Evolutionary conservation across 2,888 invertebrate genomes (phyloP), one percentile per base, ranked within the genome.

Genomic region (Spodoptera picta): DNA sequence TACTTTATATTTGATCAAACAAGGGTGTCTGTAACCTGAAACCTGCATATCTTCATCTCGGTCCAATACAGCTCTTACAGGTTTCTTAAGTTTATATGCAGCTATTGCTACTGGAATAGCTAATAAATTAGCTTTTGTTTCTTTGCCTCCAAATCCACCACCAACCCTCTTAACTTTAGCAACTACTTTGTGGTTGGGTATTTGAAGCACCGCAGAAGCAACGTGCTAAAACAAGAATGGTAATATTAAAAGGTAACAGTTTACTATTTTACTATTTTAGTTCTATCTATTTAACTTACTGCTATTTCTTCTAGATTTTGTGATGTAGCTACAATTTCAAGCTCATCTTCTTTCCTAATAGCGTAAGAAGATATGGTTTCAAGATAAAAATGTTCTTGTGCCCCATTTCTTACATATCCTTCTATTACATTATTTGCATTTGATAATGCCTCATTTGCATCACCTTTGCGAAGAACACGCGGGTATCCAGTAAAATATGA

Each of bases 61-160:
- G 79, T 98, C 98, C 69, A 98, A 85, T 90, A 97, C 97, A 61
- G 96, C 96, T 68, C 98, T 95, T 0, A 98, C 96, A 7, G 98
- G 97, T 75, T 95, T 95, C 50, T 95, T 95, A 27, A 97, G 88
- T 88, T 97, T 97, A 73, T 95, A 93, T 1, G 98, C 98, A 9
- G 98, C 97, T 4, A 98, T 83, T 3, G 97, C 97, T 11, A 96
- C 96, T 4, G 97, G 96, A 14, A 97, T 80, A 2, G 96, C 96
- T 24, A 97, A 83, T 9, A 96, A 75, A 4, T 91, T 80, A 4
- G 95, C 90, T 75, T 97, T 95, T 0, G 97, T 96, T 91, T 98
- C 98, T 90, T 98, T 98, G 0, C 98, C 98, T 12, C 98, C 98
- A 87, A 98, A 98, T 50, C 97, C 98, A 42, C 98, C 98, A 1